These are phyloP conservation scores for Chlamydotis undulata DNA, from an alignment of 2,113 vertebrate genomes.

Conservation along the genomic window DNA sequence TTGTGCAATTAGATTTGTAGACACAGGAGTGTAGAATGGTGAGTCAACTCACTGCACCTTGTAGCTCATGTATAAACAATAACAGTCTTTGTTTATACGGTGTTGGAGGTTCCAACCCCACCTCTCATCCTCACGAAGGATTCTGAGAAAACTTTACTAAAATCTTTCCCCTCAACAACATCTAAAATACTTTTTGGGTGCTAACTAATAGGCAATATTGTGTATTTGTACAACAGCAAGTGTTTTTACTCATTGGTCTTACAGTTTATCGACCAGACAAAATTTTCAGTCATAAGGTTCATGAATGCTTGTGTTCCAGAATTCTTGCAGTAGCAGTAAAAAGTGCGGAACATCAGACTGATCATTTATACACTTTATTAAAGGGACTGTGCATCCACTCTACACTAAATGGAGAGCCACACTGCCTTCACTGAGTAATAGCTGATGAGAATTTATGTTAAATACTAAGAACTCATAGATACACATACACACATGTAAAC, in stretches of 20 bases:
- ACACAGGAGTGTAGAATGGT: constrained; percentile 15
- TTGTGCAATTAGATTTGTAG: constrained; percentile 53
- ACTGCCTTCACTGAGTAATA: background rate
- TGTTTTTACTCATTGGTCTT: constrained; percentile 38
- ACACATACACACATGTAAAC: background rate
- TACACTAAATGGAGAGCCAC: background rate
- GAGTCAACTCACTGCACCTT: constrained; percentile 43
- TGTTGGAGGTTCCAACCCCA: background rate
- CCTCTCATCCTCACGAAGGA: background rate
- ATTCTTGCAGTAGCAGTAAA: background rate
- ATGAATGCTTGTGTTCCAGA: constrained; percentile 50
- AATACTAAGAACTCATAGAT: background rate
- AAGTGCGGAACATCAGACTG: background rate
- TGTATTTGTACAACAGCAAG: constrained; percentile 47
- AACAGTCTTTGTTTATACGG: constrained; percentile 28
- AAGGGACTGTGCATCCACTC: background rate
- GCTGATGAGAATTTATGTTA: background rate
- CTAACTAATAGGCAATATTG: constrained; percentile 20
- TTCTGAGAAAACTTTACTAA: constrained; percentile 20
- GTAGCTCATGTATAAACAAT: constrained; percentile 28
- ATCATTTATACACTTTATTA: background rate
- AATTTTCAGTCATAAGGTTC: constrained; percentile 38
- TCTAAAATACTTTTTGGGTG: constrained; percentile 47
- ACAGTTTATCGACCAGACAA: constrained; percentile 31
- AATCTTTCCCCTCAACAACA: constrained; percentile 34